Percentiles rank a stretch among this genome's conserved stretches.
Conservation (phyloP, 2,113 vertebrate genomes). For the Solea senegalensis region DNA sequence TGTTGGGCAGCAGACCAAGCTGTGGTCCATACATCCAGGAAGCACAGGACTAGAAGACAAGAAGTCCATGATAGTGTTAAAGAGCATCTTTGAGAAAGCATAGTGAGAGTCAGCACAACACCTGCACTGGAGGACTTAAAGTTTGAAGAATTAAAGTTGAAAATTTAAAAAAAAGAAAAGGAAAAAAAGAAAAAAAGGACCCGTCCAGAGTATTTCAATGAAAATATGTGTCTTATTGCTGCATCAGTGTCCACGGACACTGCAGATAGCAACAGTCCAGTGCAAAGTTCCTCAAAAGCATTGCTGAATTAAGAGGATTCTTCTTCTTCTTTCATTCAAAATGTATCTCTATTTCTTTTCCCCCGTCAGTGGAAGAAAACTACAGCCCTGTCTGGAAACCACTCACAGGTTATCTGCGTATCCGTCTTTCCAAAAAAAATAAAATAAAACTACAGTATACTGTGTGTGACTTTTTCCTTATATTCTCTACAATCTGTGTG, state of each 20-base stretch:
- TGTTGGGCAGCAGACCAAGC: constrained; percentile 49
- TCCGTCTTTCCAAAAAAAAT: constrained; percentile 37
- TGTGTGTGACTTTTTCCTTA: constrained; percentile 23
- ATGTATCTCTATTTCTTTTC: constrained; percentile 18
- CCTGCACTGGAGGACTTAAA: constrained; percentile 15
- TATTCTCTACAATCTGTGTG: constrained; percentile 3
- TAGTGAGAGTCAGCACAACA: constrained; percentile 49
- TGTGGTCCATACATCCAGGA: constrained; percentile 59
- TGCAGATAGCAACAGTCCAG: constrained; percentile 38
- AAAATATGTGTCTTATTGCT: constrained; percentile 32
- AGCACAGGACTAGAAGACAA: constrained; percentile 62
- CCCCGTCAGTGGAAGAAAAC: constrained; percentile 32
- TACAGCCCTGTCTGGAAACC: constrained; percentile 27
- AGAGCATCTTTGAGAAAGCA: constrained; percentile 65
- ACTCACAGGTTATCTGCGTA: constrained; percentile 21
- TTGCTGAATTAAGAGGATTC: constrained; percentile 46
- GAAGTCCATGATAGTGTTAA: constrained; percentile 57
- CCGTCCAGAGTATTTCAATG: constrained; percentile 28
- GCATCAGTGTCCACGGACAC: constrained; percentile 34
- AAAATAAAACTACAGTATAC: neutral
- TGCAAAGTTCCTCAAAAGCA: constrained; percentile 68
- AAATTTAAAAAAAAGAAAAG: neutral
- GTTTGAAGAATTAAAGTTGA: too few relatives aligned
- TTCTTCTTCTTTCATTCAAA: constrained; percentile 47
- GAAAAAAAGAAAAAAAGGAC: constrained; percentile 3